These are phyloP conservation scores for Himalopsyche anomala DNA, from an alignment of 2,888 invertebrate species.

Conservation along the genomic window DNA sequence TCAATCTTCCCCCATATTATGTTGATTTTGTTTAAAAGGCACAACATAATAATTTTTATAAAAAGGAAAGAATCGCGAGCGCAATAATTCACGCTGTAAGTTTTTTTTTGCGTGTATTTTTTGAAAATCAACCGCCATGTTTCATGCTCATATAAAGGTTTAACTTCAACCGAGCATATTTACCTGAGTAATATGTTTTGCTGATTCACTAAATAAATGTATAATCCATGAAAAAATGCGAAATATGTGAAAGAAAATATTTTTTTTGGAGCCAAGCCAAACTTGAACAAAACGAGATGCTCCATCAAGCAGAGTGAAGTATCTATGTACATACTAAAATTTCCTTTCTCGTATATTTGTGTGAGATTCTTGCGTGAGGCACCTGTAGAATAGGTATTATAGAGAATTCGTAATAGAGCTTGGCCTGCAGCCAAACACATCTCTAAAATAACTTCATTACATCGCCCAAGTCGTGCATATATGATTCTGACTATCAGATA, in stretches of 20 bases:
- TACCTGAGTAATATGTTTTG: no score
- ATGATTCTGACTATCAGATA: neutral
- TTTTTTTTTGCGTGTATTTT: no score
- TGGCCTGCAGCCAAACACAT: constrained; percentile 50
- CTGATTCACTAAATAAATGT: no score
- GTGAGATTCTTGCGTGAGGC: neutral
- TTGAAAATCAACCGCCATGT: no score
- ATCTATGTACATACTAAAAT: neutral
- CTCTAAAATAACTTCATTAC: constrained; percentile 58
- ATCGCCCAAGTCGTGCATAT: constrained; percentile 50
- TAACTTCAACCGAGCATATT: no score
- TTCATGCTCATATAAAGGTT: no score
- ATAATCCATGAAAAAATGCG: no score
- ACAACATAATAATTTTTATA: no score
- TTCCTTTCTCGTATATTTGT: constrained; percentile 5
- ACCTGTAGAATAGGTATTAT: constrained; percentile 49
- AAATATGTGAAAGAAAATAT: neutral
- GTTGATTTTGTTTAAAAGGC: no score
- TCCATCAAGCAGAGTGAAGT: neutral
- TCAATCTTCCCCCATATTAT: no score
- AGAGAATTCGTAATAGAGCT: constrained; percentile 29
- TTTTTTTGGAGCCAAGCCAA: constrained; percentile 51
- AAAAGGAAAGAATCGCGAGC: no score
- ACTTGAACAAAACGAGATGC: constrained; percentile 3
- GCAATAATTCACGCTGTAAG: no score